Base-by-base conservation (phyloP, 2,888 invertebrate species). In the Aradus depressus region DNA sequence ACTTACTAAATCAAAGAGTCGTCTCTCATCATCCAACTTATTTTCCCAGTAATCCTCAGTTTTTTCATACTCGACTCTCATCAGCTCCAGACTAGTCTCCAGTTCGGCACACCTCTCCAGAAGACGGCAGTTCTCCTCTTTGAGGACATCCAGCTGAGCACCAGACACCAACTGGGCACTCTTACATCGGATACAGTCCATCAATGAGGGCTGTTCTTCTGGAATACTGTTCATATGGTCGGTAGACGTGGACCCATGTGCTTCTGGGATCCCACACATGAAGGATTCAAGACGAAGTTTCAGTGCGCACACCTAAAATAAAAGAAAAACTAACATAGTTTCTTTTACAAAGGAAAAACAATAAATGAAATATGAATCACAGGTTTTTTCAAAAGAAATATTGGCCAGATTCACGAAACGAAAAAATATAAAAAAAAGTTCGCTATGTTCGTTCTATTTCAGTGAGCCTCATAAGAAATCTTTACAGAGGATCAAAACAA, bases 21-120 rank as follows among this genome's bases (percentile, higher is more conserved):
- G 77, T 23, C 88, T 74, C 67, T 89, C 89, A 55, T 84, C 85
- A 42, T 81, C 79, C 51, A 89, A 69, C 67, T 88, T 88, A 26
- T 71, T 71, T 43, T 79, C 75, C 89, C 89, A 90, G 69, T 89
- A 89, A 65, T 88, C 88, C 66, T 90, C 90, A 66, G 86, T 84
- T 54, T 80, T 79, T 62, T 88, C 88, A 65, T 85, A 87, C 64
- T 88, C 89, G 38, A 72, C 73, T 61, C 77, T 76, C 69, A 89
- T 70, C 63, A 82, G 73, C 64, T 86, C 85, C 50, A 88, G 68
- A 61, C 83, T 83, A 44, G 69, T 69, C 67, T 88, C 86, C 43
- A 88, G 68, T 54, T 85, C 83, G 51, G 73, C 74, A 64, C 75
- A 77, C 56, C 60, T 53, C 28, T 57, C 58, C 28, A 57, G 43